Base-by-base conservation (phyloP, 2,888 invertebrate species). In the Sarcophaga caerulescens region DNA sequence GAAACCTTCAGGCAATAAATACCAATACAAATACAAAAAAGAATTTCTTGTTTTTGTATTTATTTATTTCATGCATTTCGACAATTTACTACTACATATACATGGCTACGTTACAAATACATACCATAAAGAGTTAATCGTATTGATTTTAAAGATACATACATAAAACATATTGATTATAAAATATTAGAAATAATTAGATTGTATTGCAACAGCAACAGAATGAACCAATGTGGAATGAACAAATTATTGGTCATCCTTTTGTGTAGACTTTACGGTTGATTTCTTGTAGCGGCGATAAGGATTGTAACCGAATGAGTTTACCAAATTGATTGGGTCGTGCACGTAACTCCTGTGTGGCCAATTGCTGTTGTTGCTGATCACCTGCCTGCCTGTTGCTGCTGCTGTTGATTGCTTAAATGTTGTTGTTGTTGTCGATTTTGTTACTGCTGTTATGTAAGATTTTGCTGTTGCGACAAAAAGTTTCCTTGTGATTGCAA, bases 201-300 rank as follows among this genome's bases (percentile, higher is more conserved):
- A 52, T 52, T 52, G 4, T 23, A 23, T 52, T 14, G 17, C 17
- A 52, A 14, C 52, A 52, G 52, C 52, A 17, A 17, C 14, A 52
- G 14, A 52, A 5, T 17, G 17, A 52, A 23, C 3, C 3, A 23
- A 23, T 23, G n/a, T 47, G 0, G 52, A 52, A 17, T 14, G 52
- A 12, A 52, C 4, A 5, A 14, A 52, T 52, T 52, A 75, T 23
- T 83, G 66, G n/a, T 75, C 73, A 21, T 23, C 70, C 88, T 66
- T 88, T 25, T 85, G 84, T 66, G 63, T 52, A 47, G 19, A 1
- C 75, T 81, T 84, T 14, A 66, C 0, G 0, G 89, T 88, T 57
- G 92, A 88, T 88, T 92, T 93, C 88, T 93, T 93, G 75, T 90
- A 93, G 52, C 93, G 92, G 3, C 93, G 90, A 77, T 92, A 93